Conservation (phyloP, 1,140 invertebrate species). For the Caenorhabditis brenneri region DNA sequence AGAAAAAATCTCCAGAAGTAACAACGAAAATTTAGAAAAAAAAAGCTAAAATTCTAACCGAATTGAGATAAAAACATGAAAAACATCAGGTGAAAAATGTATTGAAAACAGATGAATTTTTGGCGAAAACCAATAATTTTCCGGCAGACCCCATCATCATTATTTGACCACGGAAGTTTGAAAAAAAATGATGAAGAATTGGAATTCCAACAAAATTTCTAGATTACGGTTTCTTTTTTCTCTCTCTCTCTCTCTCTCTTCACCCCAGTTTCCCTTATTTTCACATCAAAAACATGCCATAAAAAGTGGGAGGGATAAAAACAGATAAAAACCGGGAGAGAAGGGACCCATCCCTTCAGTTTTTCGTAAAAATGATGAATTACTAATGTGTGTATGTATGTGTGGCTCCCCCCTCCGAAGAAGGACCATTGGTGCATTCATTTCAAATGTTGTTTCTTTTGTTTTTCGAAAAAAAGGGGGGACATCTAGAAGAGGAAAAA, state of each 20-base stretch:
- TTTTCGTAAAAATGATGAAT: constrained; percentile 20
- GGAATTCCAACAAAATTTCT: background rate
- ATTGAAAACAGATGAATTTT: no score
- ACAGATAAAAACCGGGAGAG: background rate
- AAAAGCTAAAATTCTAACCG: no score
- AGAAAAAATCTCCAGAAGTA: no score
- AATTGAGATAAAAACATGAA: no score
- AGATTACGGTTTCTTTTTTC: background rate
- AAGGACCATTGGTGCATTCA: background rate
- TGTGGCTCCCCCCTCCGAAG: background rate
- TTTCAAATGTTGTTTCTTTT: background rate
- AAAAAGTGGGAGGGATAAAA: background rate
- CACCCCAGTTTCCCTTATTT: background rate
- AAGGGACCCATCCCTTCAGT: background rate
- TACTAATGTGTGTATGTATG: constrained; percentile 5
- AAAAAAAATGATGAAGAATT: no score
- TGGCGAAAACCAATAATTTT: no score
- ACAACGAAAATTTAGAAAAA: no score
- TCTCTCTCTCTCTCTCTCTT: background rate
- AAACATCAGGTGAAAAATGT: no score
- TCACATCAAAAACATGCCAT: background rate
- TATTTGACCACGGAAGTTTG: no score
- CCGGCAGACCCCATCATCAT: no score
- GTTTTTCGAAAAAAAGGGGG: background rate
- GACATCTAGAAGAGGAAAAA: background rate